Percentiles rank a stretch among this genome's conserved stretches.
phyloP scores from a whole-genome alignment of 2,888 invertebrate genomes.

The Sabellastarte sp. region DNA sequence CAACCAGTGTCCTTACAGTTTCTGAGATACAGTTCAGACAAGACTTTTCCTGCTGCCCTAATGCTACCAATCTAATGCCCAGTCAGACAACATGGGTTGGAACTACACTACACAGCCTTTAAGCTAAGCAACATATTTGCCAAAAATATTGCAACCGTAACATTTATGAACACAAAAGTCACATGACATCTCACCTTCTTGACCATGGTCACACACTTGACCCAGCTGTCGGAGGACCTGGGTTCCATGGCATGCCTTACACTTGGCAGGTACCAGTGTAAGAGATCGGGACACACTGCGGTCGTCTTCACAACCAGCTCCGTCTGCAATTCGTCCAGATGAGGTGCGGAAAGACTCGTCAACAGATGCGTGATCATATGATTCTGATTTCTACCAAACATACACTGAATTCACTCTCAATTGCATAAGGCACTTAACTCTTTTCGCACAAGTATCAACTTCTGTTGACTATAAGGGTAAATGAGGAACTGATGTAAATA shows the following conservation, averaged over 20 bases:
- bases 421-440: not conserved
- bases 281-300: constrained; percentile 43
- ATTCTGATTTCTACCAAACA: constrained; percentile 26
- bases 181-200: constrained; percentile 32
- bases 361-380: constrained; percentile 24
- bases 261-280: constrained; percentile 36
- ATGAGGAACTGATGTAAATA: too few species aligned
- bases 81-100: too few species aligned
- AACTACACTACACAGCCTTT: too few species aligned
- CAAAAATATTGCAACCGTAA: too few species aligned
- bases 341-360: constrained; percentile 12
- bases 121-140: too few species aligned
- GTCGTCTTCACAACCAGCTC: constrained; percentile 39
- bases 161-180: not conserved
- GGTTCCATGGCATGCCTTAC: constrained; percentile 36
- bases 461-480: too few species aligned
- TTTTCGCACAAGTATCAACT: too few species aligned
- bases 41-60: too few species aligned
- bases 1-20: too few species aligned
- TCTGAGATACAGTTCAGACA: too few species aligned
- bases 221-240: constrained; percentile 36
- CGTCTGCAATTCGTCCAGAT: constrained; percentile 22
- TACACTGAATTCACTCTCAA: not conserved
- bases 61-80: too few species aligned
- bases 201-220: constrained; percentile 36